phyloP scores from a whole-genome alignment of 2,797 vertebrate species.

The Characodon lateralis region DNA sequence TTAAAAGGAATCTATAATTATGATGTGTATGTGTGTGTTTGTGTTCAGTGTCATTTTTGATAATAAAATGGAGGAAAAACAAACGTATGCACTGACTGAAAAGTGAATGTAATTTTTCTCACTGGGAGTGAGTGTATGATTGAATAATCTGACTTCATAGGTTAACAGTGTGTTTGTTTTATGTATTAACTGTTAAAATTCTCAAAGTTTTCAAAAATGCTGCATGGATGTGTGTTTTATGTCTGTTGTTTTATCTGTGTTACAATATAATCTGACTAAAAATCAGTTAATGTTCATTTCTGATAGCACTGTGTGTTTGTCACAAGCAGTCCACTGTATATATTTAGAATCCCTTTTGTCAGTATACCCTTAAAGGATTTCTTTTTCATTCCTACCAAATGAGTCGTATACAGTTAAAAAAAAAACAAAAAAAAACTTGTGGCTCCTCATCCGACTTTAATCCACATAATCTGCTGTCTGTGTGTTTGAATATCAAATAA shows the following conservation, averaged over 20 bases:
- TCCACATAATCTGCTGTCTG: slow-evolving; percentile 21
- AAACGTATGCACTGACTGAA: slow-evolving; percentile 77
- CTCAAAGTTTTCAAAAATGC: slow-evolving; percentile 29
- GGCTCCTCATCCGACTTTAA: slow-evolving; percentile 42
- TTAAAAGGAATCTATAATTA: slow-evolving; percentile 76
- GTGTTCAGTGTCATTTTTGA: slow-evolving; percentile 83
- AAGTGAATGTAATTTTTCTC: slow-evolving; percentile 78
- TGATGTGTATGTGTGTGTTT: slow-evolving; percentile 82
- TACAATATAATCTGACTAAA: slow-evolving; percentile 45
- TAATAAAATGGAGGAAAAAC: slow-evolving; percentile 81
- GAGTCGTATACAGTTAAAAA: slow-evolving; percentile 8
- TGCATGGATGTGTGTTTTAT: slow-evolving; percentile 54
- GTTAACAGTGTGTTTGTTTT: slow-evolving; percentile 54
- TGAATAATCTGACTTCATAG: slow-evolving; percentile 57
- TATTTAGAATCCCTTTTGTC: slow-evolving; percentile 55
- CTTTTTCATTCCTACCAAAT: slow-evolving; percentile 66
- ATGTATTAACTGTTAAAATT: slow-evolving; percentile 49
- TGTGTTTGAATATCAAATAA: slow-evolving; percentile 3
- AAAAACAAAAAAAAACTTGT: slow-evolving; percentile 39
- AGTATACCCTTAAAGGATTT: slow-evolving; percentile 65
- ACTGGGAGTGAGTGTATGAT: slow-evolving; percentile 67
- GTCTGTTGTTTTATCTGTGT: slow-evolving; percentile 44
- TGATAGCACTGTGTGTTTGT: slow-evolving; percentile 43
- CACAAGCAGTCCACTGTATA: slow-evolving; percentile 42
- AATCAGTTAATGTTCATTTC: slow-evolving; percentile 40